Conservation (phyloP, 2,113 vertebrate genomes). For the Mastomys natalensis region DNA sequence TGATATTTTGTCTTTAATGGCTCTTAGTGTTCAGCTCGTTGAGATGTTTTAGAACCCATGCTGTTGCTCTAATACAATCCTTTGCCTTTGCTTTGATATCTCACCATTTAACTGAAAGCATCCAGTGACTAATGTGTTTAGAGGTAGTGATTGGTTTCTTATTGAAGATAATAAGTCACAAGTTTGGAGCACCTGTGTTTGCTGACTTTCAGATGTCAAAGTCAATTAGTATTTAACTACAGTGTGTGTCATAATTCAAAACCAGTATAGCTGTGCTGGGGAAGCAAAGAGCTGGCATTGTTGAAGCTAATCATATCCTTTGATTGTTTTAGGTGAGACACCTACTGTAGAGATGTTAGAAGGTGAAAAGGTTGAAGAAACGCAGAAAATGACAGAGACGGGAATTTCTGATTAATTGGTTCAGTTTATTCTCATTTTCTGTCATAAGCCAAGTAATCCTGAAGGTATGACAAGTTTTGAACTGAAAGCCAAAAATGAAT, state of each 20-base stretch:
- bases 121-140: slow-evolving; percentile 41
- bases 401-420: background rate
- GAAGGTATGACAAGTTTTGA: background rate
- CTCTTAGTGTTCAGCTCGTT: slow-evolving; percentile 54
- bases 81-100: slow-evolving; percentile 50
- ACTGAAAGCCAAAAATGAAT: background rate
- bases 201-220: slow-evolving; percentile 49
- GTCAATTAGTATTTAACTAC: slow-evolving; percentile 60
- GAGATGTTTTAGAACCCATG: slow-evolving; percentile 62
- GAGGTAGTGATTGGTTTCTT: background rate
- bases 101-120: slow-evolving; percentile 53
- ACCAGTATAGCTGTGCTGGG: background rate
- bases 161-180: slow-evolving; percentile 66
- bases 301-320: slow-evolving; percentile 14
- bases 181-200: slow-evolving; percentile 48
- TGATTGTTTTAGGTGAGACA: slow-evolving; percentile 22
- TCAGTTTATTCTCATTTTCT: slow-evolving; percentile 17
- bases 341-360: background rate
- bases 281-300: background rate
- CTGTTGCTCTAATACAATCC: slow-evolving; percentile 44
- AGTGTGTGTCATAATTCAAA: background rate
- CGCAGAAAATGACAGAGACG: background rate
- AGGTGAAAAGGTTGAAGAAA: background rate
- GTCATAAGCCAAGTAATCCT: background rate
- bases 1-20: slow-evolving; percentile 76